Evolutionary conservation across 2,113 vertebrate species (phyloP).

Genomic region (Urocynchramus pylzowi): DNA sequence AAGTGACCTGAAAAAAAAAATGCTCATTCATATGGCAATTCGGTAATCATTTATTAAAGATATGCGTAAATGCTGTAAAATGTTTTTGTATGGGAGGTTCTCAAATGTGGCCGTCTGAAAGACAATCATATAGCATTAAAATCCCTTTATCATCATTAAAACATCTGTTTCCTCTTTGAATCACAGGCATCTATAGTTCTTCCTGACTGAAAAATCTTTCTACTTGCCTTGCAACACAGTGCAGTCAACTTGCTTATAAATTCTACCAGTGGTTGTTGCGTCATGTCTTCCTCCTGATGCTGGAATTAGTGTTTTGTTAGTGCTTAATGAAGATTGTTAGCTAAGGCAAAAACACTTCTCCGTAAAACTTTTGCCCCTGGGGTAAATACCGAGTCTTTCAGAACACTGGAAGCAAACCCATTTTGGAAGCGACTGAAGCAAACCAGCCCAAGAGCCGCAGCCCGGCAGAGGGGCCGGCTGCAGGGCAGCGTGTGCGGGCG

Average conservation of each 20-base stretch:
- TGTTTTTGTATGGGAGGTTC: neutral
- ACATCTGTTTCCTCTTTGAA: conserved; percentile 1
- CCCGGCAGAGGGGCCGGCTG: accelerated
- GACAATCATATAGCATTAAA: neutral
- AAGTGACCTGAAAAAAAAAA: neutral
- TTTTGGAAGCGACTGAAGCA: neutral
- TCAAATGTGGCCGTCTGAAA: neutral
- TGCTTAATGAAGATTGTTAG: neutral
- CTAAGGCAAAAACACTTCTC: neutral
- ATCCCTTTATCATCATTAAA: neutral
- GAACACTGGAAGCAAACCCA: neutral
- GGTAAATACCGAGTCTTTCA: neutral
- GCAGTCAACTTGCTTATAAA: neutral
- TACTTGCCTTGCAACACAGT: neutral
- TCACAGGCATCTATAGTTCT: neutral
- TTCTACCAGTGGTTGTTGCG: neutral
- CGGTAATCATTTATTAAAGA: neutral
- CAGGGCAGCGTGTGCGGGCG: no score
- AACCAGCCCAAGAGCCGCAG: accelerated
- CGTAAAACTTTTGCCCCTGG: neutral
- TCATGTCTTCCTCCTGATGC: neutral
- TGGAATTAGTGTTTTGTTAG: neutral
- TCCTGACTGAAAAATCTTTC: neutral
- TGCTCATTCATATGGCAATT: neutral
- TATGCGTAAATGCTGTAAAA: neutral